A percentile compares a stretch with the other conserved stretches of the same genome.
Conservation (phyloP, 2,888 invertebrate species). For the Campopleginae sp. region DNA sequence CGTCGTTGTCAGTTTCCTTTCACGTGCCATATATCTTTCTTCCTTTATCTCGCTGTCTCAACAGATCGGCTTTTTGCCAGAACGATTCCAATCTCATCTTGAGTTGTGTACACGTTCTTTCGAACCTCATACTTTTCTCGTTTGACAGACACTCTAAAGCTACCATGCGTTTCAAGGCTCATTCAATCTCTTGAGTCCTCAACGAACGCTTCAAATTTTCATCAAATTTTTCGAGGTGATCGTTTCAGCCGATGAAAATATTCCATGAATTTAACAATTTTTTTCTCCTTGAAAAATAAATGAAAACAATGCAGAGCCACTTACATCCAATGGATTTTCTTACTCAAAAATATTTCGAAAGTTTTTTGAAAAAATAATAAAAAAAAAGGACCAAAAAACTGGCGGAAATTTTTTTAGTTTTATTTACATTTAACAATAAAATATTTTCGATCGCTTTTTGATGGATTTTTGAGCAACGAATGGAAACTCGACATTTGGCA, state of each 20-base stretch:
- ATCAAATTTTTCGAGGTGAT: neutral
- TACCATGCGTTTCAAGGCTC: neutral
- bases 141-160: slow-evolving; percentile 40
- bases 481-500: neutral
- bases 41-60: slow-evolving; percentile 26
- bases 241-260: neutral
- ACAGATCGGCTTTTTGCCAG: slow-evolving; percentile 56
- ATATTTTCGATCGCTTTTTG: neutral
- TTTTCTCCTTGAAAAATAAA: neutral
- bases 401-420: neutral
- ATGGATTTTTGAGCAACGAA: neutral
- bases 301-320: too few species aligned
- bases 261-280: neutral
- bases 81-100: slow-evolving; percentile 57
- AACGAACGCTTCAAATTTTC: neutral
- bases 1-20: slow-evolving; percentile 57
- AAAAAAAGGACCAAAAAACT: neutral
- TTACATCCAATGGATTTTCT: too few species aligned
- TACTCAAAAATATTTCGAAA: neutral
- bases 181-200: neutral
- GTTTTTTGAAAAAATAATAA: neutral
- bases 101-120: slow-evolving; percentile 26
- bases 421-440: neutral
- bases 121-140: slow-evolving; percentile 41
- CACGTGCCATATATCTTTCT: slow-evolving; percentile 43